phyloP scores from a whole-genome alignment of 1,140 invertebrate genomes.

The Leptinotarsa texana region DNA sequence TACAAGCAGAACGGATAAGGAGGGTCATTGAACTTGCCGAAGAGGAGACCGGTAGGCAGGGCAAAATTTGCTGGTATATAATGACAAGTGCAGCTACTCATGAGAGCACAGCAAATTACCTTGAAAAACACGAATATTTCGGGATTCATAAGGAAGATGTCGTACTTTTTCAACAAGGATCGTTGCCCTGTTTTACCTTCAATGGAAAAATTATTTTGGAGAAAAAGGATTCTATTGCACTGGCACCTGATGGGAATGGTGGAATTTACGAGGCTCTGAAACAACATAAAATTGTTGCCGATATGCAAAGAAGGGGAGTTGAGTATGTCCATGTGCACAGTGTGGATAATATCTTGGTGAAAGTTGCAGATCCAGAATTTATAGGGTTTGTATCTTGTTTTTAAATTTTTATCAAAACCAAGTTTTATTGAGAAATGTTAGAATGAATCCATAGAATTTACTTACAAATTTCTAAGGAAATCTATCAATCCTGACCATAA shows the following conservation, averaged over 20 bases:
- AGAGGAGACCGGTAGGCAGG: conserved; percentile 66
- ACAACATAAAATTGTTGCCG: conserved; percentile 76
- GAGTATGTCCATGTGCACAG: conserved; percentile 95
- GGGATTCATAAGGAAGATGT: conserved; percentile 83
- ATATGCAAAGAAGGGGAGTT: conserved; percentile 81
- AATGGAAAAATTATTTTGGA: conserved; percentile 94
- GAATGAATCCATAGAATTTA: no score
- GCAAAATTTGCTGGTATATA: conserved; percentile 88
- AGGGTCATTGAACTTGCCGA: conserved; percentile 78
- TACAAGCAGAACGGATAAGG: conserved; percentile 92
- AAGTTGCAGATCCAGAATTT: conserved; percentile 97
- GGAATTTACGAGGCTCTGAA: conserved; percentile 88
- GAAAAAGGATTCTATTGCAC: conserved; percentile 75
- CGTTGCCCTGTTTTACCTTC: conserved; percentile 91
- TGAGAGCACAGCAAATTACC: conserved; percentile 80
- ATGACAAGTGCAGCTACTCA: conserved; percentile 97
- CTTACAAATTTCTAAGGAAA: no score
- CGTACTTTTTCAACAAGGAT: conserved; percentile 88
- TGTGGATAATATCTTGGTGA: conserved; percentile 98
- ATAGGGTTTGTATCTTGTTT: conserved; percentile 65
- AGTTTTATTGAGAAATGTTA: no score
- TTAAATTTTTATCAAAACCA: no score
- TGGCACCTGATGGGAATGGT: conserved; percentile 97
- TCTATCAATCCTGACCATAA: no score
- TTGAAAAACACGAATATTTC: conserved; percentile 83